phyloP scores from a whole-genome alignment of 2,113 vertebrate genomes.

The Phoenicopterus ruber region DNA sequence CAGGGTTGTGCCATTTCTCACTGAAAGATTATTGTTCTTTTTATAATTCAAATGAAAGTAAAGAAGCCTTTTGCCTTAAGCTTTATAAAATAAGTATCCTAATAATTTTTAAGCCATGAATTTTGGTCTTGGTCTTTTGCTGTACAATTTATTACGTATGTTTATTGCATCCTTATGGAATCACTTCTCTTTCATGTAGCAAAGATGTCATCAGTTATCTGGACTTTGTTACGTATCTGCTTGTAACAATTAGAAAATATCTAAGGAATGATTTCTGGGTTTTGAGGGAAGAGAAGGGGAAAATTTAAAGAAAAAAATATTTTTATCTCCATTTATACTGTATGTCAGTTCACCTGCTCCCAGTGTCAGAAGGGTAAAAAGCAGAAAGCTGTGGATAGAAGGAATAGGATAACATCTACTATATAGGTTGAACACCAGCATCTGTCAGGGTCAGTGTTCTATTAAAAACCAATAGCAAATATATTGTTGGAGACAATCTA shows the following conservation, averaged over 20 bases:
- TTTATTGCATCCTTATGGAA: background rate
- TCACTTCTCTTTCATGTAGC: background rate
- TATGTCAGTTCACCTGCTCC: background rate
- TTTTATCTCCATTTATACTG: background rate
- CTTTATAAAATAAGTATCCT: background rate
- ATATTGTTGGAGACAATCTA: background rate
- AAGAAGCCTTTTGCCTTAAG: background rate
- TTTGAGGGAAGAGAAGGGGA: background rate
- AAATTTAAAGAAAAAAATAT: background rate
- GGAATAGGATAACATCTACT: background rate
- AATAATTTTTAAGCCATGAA: background rate
- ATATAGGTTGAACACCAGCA: background rate
- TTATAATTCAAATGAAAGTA: constrained; percentile 5
- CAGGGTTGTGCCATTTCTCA: background rate
- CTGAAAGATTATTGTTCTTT: background rate
- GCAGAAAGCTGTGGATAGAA: background rate
- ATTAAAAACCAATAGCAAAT: background rate
- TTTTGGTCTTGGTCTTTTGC: background rate
- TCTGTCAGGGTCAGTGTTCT: background rate
- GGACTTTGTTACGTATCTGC: background rate
- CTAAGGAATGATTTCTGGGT: background rate
- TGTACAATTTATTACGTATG: background rate
- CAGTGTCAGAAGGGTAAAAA: background rate
- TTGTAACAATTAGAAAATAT: background rate
- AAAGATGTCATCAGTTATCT: background rate